These are phyloP conservation scores for Orycteropus afer DNA, from an alignment of 2,113 vertebrate genomes.

Conservation along the genomic window DNA sequence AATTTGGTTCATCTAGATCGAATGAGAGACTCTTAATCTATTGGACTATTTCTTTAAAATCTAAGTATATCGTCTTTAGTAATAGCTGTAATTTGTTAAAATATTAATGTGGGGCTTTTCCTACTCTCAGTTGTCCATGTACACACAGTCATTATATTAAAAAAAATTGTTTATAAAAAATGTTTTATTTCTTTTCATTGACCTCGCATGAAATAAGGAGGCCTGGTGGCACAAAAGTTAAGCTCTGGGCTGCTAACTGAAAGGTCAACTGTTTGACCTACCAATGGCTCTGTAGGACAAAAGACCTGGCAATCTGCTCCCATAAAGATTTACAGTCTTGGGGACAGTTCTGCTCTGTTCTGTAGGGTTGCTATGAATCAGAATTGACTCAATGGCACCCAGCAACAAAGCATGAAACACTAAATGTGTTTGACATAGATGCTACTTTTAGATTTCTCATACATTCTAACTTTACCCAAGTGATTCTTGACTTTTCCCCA, in stretches of 20 bases:
- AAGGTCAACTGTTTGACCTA: background rate
- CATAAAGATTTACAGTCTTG: background rate
- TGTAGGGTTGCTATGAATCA: too few species aligned
- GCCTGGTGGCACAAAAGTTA: too few species aligned
- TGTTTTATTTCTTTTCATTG: conserved; percentile 85
- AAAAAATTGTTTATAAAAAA: conserved; percentile 82
- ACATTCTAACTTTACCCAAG: conserved; percentile 28
- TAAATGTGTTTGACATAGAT: conserved; percentile 84
- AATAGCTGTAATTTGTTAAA: conserved; percentile 79
- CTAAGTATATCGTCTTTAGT: conserved; percentile 69
- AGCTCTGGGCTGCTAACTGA: background rate
- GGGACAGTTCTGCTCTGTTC: too few species aligned
- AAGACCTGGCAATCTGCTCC: background rate
- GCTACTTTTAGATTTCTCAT: conserved; percentile 74
- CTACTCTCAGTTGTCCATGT: conserved; percentile 84
- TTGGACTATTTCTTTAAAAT: conserved; percentile 73
- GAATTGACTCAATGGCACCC: background rate
- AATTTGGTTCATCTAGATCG: conserved; percentile 69
- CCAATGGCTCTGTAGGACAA: background rate
- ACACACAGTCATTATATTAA: conserved; percentile 84
- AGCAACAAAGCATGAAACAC: conserved; percentile 85
- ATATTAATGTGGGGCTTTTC: conserved; percentile 74
- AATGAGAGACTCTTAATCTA: conserved; percentile 67
- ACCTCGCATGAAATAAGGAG: conserved; percentile 86
- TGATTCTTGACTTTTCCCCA: background rate